Base-by-base conservation (phyloP, 2,888 invertebrate genomes). In the Leptopterna dolabrata region DNA sequence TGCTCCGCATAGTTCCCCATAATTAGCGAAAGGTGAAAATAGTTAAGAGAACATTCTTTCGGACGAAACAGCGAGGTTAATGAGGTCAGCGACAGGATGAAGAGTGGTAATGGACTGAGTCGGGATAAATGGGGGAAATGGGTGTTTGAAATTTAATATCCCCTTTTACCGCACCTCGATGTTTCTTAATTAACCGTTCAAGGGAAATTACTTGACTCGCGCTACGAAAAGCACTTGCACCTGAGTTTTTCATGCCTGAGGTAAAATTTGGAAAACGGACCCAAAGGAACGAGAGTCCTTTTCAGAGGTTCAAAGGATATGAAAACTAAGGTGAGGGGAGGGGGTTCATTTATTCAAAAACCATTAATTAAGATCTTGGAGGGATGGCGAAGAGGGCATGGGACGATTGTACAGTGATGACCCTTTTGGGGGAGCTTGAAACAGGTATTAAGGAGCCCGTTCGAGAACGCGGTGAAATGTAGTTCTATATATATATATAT, bases 151-250 rank as follows among this genome's bases (percentile, higher is more conserved):
- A 73, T 73, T 73, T 73, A 73, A 73, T 73, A 73, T 41, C 73
- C 73, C 41, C 73, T 73, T 73, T 73, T 73, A 73, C 29, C n/a
- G 73, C 19, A 19, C 73, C 73, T 41, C 41, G 36, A 73, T 73
- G 73, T 73, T 73, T 73, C 19, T 30, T 73, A 73, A 73, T 73
- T 73, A 73, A 73, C 73, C 73, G 73, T 36, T 73, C 73, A 36
- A 73, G 41, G 36, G 36, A 73, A 73, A 73, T 73, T 73, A 73
- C 73, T 41, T 41, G n/a, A n/a, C 19, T 73, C 27, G 9, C n/a
- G 11, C 27, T 24, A 3, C 24, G 63, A n/a, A 1, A n/a, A n/a
- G n/a, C 63, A 3, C 63, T 24, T 24, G 2, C 27, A n/a, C 9
- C 9, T 24, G 9, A 27, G 19, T 63, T 63, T 63, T 27, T 13